A percentile compares a stretch with the other conserved stretches of the same genome.
phyloP scores from a whole-genome alignment of 1,140 invertebrate genomes.

The Drosophila ficusphila region DNA sequence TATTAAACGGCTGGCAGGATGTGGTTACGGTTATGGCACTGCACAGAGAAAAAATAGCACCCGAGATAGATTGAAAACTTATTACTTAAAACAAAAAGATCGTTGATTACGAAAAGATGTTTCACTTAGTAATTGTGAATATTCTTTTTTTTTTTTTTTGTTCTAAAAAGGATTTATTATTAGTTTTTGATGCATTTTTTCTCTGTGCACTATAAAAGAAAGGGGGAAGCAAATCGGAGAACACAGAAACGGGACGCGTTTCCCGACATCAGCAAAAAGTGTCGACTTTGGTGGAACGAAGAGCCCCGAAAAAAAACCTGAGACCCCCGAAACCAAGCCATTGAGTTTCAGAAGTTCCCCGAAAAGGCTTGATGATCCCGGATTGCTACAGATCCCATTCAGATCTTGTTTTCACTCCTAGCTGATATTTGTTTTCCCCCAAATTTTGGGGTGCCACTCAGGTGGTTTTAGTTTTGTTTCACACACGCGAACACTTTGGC shows the following conservation, averaged over 20 bases:
- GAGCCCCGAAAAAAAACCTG: constrained; percentile 28
- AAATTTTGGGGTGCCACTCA: not conserved
- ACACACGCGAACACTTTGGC: constrained; percentile 1
- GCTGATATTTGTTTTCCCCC: not conserved
- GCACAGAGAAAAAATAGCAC: constrained; percentile 37
- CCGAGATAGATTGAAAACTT: not conserved
- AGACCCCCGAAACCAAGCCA: constrained; percentile 6
- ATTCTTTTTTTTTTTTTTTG: no score
- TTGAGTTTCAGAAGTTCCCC: constrained; percentile 6
- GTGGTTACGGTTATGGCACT: constrained; percentile 73
- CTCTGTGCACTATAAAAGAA: constrained; percentile 8
- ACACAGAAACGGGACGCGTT: constrained; percentile 39
- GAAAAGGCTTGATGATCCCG: constrained; percentile 19
- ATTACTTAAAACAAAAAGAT: not conserved
- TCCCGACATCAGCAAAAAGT: constrained; percentile 44
- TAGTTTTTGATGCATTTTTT: not conserved
- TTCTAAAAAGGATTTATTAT: not conserved
- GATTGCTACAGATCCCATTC: no score
- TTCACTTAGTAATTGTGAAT: no score
- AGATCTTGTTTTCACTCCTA: constrained; percentile 2
- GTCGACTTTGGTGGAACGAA: constrained; percentile 42
- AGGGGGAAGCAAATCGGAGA: constrained; percentile 29
- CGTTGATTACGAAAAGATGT: no score
- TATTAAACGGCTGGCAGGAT: constrained; percentile 42
- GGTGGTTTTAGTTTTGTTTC: not conserved